Evolutionary conservation across 2,113 vertebrate species (phyloP).

Genomic region (Phainopepla nitens): DNA sequence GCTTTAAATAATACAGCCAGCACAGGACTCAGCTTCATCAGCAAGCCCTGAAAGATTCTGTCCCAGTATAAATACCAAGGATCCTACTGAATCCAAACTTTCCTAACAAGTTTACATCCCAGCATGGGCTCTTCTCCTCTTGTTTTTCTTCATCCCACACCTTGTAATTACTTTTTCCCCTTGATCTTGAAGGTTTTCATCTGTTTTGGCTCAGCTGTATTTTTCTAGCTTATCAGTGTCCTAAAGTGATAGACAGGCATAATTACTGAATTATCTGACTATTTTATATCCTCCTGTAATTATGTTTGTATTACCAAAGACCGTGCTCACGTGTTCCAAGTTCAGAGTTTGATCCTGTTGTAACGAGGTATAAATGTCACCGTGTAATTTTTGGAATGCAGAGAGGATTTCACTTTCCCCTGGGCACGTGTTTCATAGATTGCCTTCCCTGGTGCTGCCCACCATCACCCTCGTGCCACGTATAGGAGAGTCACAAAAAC

Average conservation of each 20-base stretch:
- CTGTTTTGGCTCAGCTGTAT: not conserved
- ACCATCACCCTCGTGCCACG: fast-evolving
- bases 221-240: not conserved
- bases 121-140: not conserved
- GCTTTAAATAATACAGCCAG: not conserved
- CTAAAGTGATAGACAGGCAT: not conserved
- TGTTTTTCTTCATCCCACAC: not conserved
- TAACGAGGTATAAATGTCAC: not conserved
- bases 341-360: not conserved
- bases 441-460: not conserved
- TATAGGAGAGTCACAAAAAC: not conserved
- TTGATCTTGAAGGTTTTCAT: not conserved
- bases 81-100: not conserved
- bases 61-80: not conserved
- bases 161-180: not conserved
- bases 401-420: not conserved
- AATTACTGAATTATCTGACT: not conserved
- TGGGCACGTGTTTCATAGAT: fast-evolving
- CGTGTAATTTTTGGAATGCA: not conserved
- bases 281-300: not conserved
- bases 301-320: not conserved
- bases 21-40: not conserved
- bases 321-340: not conserved
- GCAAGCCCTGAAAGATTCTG: not conserved
- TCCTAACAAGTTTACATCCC: not conserved